Evolutionary conservation across 2,888 invertebrate genomes (phyloP).

Genomic region (Nomada fucata): DNA sequence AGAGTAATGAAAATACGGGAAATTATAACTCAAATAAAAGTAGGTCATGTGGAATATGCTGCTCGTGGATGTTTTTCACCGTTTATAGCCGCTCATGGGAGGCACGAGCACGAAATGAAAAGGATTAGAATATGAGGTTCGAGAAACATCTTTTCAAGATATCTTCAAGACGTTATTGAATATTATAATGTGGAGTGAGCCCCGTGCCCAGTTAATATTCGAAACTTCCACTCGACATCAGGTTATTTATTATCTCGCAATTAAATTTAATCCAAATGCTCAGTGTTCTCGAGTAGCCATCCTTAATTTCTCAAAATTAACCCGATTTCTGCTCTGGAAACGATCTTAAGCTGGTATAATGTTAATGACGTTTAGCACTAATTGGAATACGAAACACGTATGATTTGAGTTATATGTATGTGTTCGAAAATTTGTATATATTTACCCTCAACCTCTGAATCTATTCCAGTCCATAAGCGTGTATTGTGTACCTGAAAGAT

Average conservation of each 20-base stretch:
- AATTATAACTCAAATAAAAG: conserved; percentile 51
- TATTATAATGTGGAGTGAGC: neutral
- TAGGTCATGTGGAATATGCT: conserved; percentile 43
- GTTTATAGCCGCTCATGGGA: conserved; percentile 26
- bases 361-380: too few relatives aligned
- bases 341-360: too few relatives aligned
- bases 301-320: neutral
- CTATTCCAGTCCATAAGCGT: too few relatives aligned
- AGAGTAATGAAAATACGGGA: conserved; percentile 50
- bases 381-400: neutral
- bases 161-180: neutral
- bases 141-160: conserved; percentile 13
- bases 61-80: conserved; percentile 28
- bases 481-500: too few relatives aligned
- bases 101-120: conserved; percentile 28
- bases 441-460: too few relatives aligned
- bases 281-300: neutral
- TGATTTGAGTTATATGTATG: too few relatives aligned
- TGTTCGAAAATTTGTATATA: too few relatives aligned
- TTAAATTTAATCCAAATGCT: neutral
- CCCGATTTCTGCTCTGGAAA: neutral
- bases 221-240: neutral
- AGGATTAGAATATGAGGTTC: conserved; percentile 41
- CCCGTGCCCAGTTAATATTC: neutral
- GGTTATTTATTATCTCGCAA: neutral